These are phyloP conservation scores for Phragmatobia fuliginosa DNA, from an alignment of 2,888 invertebrate genomes.

Conservation along the genomic window DNA sequence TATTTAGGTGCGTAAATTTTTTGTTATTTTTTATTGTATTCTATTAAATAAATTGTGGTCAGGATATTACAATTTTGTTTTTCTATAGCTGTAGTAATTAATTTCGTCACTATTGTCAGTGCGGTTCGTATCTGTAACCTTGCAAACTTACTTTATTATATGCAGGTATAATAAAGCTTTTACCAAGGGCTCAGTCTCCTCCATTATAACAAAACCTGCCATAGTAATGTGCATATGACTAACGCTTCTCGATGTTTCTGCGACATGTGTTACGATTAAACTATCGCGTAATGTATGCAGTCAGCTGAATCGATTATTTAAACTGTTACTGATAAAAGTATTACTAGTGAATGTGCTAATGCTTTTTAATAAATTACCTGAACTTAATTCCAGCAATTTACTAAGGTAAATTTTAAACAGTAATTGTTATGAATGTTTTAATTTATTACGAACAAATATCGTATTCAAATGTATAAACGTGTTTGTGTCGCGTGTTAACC, in stretches of 20 bases:
- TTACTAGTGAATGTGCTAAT: background rate
- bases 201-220: background rate
- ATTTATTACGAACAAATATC: conserved; percentile 40
- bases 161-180: background rate
- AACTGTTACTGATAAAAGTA: background rate
- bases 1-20: too few species aligned
- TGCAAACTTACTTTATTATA: background rate
- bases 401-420: background rate
- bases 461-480: conserved; percentile 40
- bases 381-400: background rate
- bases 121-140: too few species aligned
- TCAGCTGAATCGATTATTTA: background rate
- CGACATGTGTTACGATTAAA: background rate
- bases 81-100: background rate
- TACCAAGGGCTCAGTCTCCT: background rate
- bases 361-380: background rate
- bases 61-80: too few species aligned
- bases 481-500: conserved; percentile 60
- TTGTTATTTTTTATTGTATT: too few species aligned
- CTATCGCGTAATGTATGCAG: background rate
- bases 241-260: background rate
- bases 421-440: conserved; percentile 25
- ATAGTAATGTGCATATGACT: background rate
- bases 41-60: too few species aligned
- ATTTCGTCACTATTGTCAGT: background rate